phyloP scores from a whole-genome alignment of 2,113 vertebrate genomes.

The Sus scrofa region T2T-Sscrofa CM000812.6:245267001-245267500 shows the following conservation, averaged over 20 bases:
- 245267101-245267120: no score
- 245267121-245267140: no score
- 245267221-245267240: no score
- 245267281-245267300: constrained; percentile 45
- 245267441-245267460: constrained; percentile 3
- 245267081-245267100: no score
- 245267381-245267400: background rate
- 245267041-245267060: constrained; percentile 52
- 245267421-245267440: background rate
- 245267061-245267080: background rate
- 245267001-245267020: constrained; percentile 5
- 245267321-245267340: background rate
- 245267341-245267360: constrained; percentile 4
- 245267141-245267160: no score
- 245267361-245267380: background rate
- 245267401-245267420: constrained; percentile 26
- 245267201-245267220: no score
- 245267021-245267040: constrained; percentile 5
- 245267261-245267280: background rate
- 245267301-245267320: constrained; percentile 52
- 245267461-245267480: constrained; percentile 6
- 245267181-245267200: no score
- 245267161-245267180: no score
- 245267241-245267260: no score
- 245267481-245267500: background rate